Percentiles rank a stretch among this genome's conserved stretches.
Evolutionary conservation across 2,113 vertebrate genomes (phyloP).

Genomic region (Ploceus nigricollis): DNA sequence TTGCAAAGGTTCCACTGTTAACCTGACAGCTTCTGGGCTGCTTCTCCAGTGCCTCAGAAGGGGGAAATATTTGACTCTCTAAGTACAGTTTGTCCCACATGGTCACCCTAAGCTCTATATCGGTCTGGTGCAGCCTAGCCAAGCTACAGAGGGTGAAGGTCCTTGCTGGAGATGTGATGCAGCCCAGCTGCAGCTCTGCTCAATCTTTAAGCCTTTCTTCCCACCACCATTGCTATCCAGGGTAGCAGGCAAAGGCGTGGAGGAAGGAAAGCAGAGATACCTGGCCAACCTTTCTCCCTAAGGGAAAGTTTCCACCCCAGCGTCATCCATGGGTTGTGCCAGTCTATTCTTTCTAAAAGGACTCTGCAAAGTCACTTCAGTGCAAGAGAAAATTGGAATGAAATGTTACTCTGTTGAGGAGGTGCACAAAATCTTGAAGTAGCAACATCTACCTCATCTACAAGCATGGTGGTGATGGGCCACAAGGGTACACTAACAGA

Average conservation of each 20-base stretch:
- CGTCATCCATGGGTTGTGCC: background rate
- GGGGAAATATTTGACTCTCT: background rate
- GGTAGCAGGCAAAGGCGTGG: background rate
- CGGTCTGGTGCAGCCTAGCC: background rate
- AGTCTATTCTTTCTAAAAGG: background rate
- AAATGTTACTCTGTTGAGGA: background rate
- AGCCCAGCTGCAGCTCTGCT: background rate
- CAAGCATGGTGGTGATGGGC: background rate
- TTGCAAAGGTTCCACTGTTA: background rate
- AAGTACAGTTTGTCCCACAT: accelerated
- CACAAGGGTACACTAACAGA: background rate
- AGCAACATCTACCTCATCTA: background rate
- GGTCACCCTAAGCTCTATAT: accelerated
- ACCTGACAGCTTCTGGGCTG: background rate
- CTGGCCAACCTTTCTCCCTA: background rate
- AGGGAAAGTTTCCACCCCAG: background rate
- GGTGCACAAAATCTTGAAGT: background rate
- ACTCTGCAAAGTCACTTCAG: background rate
- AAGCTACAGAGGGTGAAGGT: background rate
- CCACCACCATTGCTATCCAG: background rate
- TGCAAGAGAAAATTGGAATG: background rate
- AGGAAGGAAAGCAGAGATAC: background rate
- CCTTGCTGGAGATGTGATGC: background rate
- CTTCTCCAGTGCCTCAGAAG: background rate
- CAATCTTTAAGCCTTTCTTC: background rate